Evolutionary conservation across 53 echinoderm and acorn worm genomes (phyloP).

Genomic region (Luidia sarsii): DNA sequence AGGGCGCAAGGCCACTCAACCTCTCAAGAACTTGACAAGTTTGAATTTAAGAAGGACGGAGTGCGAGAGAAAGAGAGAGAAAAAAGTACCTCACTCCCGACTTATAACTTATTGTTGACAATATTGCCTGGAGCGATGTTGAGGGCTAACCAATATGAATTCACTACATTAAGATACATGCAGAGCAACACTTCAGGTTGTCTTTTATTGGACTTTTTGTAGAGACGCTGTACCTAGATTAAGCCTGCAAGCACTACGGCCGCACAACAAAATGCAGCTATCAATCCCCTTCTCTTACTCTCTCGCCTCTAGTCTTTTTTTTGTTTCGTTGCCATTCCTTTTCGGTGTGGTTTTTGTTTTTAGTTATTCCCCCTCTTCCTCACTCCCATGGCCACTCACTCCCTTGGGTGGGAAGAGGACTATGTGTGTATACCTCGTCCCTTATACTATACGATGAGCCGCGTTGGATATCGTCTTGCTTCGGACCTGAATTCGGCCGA

Average conservation of each 20-base stretch:
- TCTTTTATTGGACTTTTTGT: conserved; percentile 42
- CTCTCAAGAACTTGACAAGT: conserved; percentile 54
- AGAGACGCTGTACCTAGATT: conserved; percentile 8
- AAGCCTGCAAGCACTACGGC: conserved; percentile 19
- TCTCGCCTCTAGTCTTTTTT: too few species aligned
- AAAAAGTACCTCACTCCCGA: conserved; percentile 37
- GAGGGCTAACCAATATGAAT: conserved; percentile 37
- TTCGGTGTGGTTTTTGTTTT: too few species aligned
- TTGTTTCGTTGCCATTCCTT: too few species aligned
- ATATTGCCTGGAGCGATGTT: conserved; percentile 33
- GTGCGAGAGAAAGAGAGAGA: neutral
- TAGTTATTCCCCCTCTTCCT: too few species aligned
- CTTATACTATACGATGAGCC: too few species aligned
- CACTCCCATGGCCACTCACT: too few species aligned
- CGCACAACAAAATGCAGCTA: conserved; percentile 16
- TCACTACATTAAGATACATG: conserved; percentile 24
- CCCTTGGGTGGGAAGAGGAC: too few species aligned
- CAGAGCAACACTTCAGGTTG: conserved; percentile 31
- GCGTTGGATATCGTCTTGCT: conserved; percentile 25
- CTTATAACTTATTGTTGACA: conserved; percentile 45
- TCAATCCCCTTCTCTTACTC: neutral
- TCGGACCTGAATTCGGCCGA: conserved; percentile 28
- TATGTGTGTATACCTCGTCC: too few species aligned
- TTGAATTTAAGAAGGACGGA: conserved; percentile 10
- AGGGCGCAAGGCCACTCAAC: conserved; percentile 34